These are phyloP conservation scores for Cottus gobio DNA, from an alignment of 2,113 vertebrate species.

Conservation along the genomic window DNA sequence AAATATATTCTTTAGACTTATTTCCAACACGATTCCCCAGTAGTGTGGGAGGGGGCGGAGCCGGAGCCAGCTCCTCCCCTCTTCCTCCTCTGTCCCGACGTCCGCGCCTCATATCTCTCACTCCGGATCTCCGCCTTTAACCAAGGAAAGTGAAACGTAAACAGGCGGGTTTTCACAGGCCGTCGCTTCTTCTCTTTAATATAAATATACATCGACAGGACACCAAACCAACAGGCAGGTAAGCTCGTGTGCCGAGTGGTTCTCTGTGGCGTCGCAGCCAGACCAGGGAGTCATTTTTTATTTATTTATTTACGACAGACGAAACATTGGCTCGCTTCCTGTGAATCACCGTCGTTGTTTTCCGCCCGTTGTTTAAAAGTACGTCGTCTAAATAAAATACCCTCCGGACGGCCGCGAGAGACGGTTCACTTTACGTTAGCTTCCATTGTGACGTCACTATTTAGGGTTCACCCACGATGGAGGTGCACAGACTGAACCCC, in stretches of 20 bases:
- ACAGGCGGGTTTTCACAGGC: neutral
- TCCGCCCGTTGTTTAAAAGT: neutral
- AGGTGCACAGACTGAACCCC: no score
- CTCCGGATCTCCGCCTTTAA: neutral
- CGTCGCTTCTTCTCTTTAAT: neutral
- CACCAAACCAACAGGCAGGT: neutral
- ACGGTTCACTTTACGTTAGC: slow-evolving; percentile 41
- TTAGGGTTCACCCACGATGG: neutral
- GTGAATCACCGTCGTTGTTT: fast-evolving
- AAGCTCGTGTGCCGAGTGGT: no score
- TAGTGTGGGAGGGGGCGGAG: no score
- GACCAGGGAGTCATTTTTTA: neutral
- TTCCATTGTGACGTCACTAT: neutral
- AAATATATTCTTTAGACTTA: no score
- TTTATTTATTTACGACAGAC: neutral
- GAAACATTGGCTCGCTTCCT: neutral
- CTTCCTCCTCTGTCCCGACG: no score
- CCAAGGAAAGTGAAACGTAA: neutral
- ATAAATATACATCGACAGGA: neutral
- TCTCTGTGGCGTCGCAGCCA: neutral
- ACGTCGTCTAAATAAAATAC: fast-evolving
- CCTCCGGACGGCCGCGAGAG: no score
- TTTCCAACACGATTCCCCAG: no score
- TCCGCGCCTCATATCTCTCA: no score
- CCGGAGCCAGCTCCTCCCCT: no score